A percentile compares a stretch with the other conserved stretches of the same genome.
Conservation (phyloP, 2,797 vertebrate species). For the Sebastes iracundus region DNA sequence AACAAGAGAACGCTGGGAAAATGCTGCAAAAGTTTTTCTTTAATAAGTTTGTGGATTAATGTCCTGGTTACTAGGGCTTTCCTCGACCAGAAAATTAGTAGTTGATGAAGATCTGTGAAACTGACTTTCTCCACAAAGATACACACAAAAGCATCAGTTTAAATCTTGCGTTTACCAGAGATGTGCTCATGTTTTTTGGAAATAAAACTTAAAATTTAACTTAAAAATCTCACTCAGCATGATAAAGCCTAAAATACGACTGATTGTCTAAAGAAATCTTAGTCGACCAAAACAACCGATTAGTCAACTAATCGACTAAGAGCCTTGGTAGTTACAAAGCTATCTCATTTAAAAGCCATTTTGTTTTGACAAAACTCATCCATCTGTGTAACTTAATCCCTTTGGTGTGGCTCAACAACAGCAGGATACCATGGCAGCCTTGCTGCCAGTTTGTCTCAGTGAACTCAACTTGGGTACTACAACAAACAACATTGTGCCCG, state of each 20-base stretch:
- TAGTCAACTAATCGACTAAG: too few species aligned
- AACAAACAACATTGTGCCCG: neutral
- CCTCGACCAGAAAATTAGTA: too few species aligned
- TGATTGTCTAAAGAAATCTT: too few species aligned
- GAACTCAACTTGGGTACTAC: neutral
- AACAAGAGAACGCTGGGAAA: neutral
- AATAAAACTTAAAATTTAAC: too few species aligned
- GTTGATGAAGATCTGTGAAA: too few species aligned
- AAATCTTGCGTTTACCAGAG: too few species aligned
- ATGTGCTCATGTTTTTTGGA: too few species aligned
- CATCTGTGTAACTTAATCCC: neutral
- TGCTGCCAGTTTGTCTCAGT: neutral
- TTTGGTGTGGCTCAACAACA: neutral
- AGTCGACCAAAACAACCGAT: too few species aligned
- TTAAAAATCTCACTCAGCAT: too few species aligned
- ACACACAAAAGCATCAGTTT: too few species aligned
- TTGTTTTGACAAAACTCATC: neutral
- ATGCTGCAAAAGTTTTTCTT: neutral
- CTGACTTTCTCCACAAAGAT: too few species aligned
- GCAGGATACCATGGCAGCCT: neutral
- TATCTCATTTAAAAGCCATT: neutral
- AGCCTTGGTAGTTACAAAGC: neutral
- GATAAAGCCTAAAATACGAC: neutral
- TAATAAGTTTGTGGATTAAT: neutral
- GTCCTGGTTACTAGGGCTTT: neutral